Base-by-base conservation (phyloP, 1,140 invertebrate species). In the Sitobion miscanthi region DNA sequence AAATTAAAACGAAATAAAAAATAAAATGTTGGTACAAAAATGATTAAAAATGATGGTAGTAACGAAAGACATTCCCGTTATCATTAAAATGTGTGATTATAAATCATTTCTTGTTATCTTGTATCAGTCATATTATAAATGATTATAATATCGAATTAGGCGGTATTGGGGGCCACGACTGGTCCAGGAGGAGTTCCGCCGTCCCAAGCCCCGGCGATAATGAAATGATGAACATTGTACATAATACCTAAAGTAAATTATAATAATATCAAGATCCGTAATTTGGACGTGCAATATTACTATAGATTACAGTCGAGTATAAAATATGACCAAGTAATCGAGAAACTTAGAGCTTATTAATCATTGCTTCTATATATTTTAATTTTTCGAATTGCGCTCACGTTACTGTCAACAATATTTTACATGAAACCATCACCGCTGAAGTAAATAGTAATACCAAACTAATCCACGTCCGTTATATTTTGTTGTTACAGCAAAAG, bases 31-130 rank as follows among this genome's bases (percentile, higher is more conserved):
- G 35, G 54, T 38, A 62, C 14, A 62, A 90, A 90, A 62, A n/a
- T 62, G 14, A 82, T 91, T 91, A 82, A 77, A 49, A 47, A 82
- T 25, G 9, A 82, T 82, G 57, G 57, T 47, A 91, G 42, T n/a
- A 91, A 90, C 20, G 8, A 45, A 45, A 69, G 42, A 45, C 7
- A 90, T 62, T 11, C 45, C 38, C 14, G 35, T 69, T 77, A 91
- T 69, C 42, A 30, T 57, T 90, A 42, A 42, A 38, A 90, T 88
- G 4, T 52, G 14, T 88, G 86, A 88, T 88, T 54, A 54, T 21
- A 54, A 23, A 54, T n/a, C 3, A 77, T 77, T n/a, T n/a, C 62
- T 77, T 5, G 14, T n/a, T 77, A 77, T 77, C 30, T 77, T 14
- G 5, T 77, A 77, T 77, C n/a, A 77, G 14, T 17, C 17, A 77